Base-by-base conservation (phyloP, 2,888 invertebrate species). In the Chrysodeixis includens region DNA sequence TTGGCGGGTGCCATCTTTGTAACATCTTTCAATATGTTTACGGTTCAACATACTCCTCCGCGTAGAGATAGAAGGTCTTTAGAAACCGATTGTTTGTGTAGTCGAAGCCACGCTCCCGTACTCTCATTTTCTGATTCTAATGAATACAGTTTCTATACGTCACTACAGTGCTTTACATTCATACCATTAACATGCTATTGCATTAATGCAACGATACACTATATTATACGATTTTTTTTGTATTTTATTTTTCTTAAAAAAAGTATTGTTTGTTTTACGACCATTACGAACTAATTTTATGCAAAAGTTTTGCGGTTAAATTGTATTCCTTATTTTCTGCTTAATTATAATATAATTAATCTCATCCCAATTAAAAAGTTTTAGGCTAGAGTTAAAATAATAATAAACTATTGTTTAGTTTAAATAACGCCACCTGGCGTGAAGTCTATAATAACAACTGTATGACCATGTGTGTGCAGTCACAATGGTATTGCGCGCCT, bases 1-100 rank as follows among this genome's bases (percentile, higher is more conserved):
- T 79, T 78, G 84, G 74, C 81, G 78, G 81, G 71, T 78, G 83
- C 81, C 90, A 88, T 92, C 92, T 94, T 93, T 90, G 87, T 86
- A 87, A 87, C 86, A 90, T 93, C 93, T 92, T 91, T 93, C 93
- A 92, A 84, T 83, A 75, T 89, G 90, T 91, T 90, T 88, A 90
- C 86, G 83, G 92, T 92, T 93, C 92, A 93, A 92, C 79, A 92
- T 88, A 92, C 91, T 89, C 87, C 84, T 79, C 76, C 77, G 55
- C 59, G 52, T 54, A 40, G 54, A 46, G 46, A 49, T 10, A 49
- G 18, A 20, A 60, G 74, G 71, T 75, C 63, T 75, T 69, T 64
- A 76, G 79, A 77, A 76, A 64, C 67, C 61, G 63, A 70, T 62
- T 74, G 70, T 71, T 72, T 61, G 60, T 62, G 10, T 62, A 71